A percentile compares a stretch with the other conserved stretches of the same genome.
phyloP scores from a whole-genome alignment of 2,888 invertebrate genomes.

The Leptopilina syphax region DNA sequence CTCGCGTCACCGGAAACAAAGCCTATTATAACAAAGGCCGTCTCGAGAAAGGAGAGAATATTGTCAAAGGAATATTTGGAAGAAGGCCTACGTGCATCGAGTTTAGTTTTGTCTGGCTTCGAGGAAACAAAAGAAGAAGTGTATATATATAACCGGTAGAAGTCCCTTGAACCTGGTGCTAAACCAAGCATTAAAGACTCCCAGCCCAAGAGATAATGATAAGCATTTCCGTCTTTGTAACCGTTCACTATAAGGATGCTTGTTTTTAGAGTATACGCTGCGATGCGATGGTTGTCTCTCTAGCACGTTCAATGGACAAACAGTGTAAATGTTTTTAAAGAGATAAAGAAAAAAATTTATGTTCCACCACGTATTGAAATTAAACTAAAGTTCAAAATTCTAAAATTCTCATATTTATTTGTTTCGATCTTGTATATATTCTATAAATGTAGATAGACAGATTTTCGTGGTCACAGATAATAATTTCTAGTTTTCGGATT shows the following conservation, averaged over 20 bases:
- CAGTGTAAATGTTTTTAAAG: constrained; percentile 30
- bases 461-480: constrained; percentile 5
- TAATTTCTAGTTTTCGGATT: neutral
- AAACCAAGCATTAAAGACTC: constrained; percentile 64
- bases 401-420: neutral
- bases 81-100: constrained; percentile 48
- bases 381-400: neutral
- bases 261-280: neutral
- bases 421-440: too few species aligned
- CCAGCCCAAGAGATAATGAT: constrained; percentile 61
- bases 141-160: constrained; percentile 37
- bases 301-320: constrained; percentile 30
- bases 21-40: constrained; percentile 21
- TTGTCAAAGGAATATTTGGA: constrained; percentile 48
- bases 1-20: constrained; percentile 31
- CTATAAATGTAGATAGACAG: too few species aligned
- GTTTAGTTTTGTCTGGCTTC: constrained; percentile 47
- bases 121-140: constrained; percentile 39
- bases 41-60: constrained; percentile 40
- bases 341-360: constrained; percentile 13
- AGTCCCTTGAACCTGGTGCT: constrained; percentile 69
- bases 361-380: neutral
- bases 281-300: constrained; percentile 24
- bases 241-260: constrained; percentile 40
- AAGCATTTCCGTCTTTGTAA: constrained; percentile 62